phyloP scores from a whole-genome alignment of 2,113 vertebrate genomes.

The Ptyas mucosa region DNA sequence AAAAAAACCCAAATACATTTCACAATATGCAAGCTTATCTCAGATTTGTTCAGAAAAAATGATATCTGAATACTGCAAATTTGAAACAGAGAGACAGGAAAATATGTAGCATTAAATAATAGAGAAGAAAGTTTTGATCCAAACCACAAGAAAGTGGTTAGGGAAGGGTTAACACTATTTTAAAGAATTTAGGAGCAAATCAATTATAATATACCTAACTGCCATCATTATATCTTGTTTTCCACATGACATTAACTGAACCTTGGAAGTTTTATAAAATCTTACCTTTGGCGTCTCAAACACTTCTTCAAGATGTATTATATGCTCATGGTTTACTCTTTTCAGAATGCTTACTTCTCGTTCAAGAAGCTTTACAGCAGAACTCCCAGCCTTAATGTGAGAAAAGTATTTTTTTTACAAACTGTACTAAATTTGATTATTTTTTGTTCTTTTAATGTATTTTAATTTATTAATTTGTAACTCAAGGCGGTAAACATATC shows the following conservation, averaged over 20 bases:
- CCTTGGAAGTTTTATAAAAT: neutral
- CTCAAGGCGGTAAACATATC: neutral
- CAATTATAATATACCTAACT: neutral
- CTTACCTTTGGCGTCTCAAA: conserved; percentile 79
- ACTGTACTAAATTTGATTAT: neutral
- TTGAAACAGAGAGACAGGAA: neutral
- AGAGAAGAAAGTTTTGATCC: neutral
- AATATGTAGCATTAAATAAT: neutral
- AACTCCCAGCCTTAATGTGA: conserved; percentile 77
- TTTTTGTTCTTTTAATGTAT: neutral
- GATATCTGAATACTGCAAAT: neutral
- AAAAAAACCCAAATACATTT: neutral
- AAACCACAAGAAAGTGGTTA: neutral
- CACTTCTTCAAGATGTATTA: conserved; percentile 83
- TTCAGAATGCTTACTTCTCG: conserved; percentile 82
- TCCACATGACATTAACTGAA: conserved; percentile 25
- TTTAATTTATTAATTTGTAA: neutral
- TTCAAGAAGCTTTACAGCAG: conserved; percentile 77
- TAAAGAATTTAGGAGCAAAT: neutral
- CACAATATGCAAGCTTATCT: neutral
- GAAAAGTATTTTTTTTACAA: conserved; percentile 34
- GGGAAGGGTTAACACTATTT: neutral
- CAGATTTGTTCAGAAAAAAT: neutral
- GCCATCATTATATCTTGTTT: neutral
- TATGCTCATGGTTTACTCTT: conserved; percentile 75